Conservation (phyloP, 2,797 vertebrate genomes). For the Halcyon chelicuti region DNA sequence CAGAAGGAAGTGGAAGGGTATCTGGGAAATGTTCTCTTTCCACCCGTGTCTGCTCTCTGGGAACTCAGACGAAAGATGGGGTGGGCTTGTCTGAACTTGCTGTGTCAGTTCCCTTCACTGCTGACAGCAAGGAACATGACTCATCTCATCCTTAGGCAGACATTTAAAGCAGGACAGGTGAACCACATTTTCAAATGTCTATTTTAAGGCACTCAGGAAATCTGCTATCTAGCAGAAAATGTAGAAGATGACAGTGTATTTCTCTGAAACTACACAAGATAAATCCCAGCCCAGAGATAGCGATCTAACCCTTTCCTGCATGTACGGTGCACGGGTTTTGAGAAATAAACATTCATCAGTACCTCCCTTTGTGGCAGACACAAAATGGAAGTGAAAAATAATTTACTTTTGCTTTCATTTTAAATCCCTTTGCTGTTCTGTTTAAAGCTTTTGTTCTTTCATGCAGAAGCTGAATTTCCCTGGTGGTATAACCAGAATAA, state of each 20-base stretch:
- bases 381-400: background rate
- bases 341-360: background rate
- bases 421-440: background rate
- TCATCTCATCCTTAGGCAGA: background rate
- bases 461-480: background rate
- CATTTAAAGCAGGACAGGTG: background rate
- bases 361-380: background rate
- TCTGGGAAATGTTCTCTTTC: background rate
- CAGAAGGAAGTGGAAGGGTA: background rate
- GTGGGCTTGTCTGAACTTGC: background rate
- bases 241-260: background rate
- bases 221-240: background rate
- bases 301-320: background rate
- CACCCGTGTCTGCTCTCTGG: fast-evolving
- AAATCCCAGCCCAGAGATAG: background rate
- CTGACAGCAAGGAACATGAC: fast-evolving
- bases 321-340: background rate
- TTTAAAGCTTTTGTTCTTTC: background rate
- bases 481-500: background rate
- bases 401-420: background rate
- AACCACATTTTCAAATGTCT: background rate
- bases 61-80: too few relatives aligned
- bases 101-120: background rate
- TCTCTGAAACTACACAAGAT: background rate
- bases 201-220: background rate